Percentiles rank a stretch among this genome's conserved stretches.
Conservation (phyloP, 2,113 vertebrate genomes). For the Poeciliopsis prolifica region DNA sequence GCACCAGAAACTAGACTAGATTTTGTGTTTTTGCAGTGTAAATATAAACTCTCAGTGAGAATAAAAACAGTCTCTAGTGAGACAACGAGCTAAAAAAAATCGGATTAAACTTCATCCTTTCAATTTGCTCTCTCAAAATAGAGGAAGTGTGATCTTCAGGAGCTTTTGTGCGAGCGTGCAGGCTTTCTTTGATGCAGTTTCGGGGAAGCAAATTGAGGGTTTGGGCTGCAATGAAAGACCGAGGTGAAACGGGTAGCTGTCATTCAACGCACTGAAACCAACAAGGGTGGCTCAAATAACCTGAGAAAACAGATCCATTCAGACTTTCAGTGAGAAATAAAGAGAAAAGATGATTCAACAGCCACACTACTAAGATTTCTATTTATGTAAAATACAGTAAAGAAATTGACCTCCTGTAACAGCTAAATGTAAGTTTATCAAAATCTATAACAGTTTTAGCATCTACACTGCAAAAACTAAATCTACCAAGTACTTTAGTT, state of each 20-base stretch:
- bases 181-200: conserved; percentile 63
- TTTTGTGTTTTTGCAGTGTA: no score
- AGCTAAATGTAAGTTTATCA: no score
- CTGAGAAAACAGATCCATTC: background rate
- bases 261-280: conserved; percentile 44
- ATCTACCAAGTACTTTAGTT: no score
- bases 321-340: no score
- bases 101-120: conserved; percentile 47
- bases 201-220: conserved; percentile 57
- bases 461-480: no score
- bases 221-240: conserved; percentile 63
- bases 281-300: conserved; percentile 25
- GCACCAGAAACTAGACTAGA: no score
- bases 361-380: no score
- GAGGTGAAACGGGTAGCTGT: conserved; percentile 62
- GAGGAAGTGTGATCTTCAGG: conserved; percentile 34
- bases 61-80: conserved; percentile 36
- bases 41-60: background rate
- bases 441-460: no score
- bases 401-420: no score
- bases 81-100: conserved; percentile 18
- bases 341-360: no score
- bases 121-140: conserved; percentile 41
- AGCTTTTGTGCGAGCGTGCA: conserved; percentile 30
- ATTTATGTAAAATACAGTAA: no score